Base-by-base conservation (phyloP, 2,797 vertebrate genomes). In the Gobio occitaniae region DNA sequence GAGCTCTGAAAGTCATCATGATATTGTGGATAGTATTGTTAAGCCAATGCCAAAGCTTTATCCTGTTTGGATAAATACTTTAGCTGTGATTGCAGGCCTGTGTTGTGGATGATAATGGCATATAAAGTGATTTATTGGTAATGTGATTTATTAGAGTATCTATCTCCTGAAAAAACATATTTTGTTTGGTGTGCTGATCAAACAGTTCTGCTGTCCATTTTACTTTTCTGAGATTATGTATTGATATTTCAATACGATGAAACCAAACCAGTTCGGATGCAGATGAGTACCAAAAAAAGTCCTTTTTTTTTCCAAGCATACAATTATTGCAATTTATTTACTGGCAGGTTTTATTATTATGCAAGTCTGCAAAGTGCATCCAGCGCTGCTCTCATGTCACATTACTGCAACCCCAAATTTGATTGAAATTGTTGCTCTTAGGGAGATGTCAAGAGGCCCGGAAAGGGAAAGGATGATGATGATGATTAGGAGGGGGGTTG, bases 41-140 rank as follows among this genome's bases (percentile, higher is more conserved):
- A 78, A 68, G 54, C 66, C 75, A 41, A 7, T 54, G 32, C 25
- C 70, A 50, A 48, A 79, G 77, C 76, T 79, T 63, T 79, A 36
- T 61, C 11, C 19, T 61, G 76, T 79, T 84, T 79, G 75, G 41
- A 50, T 50, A 78, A 78, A 70, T 47, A 17, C 52, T 78, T 84
- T 59, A 68, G 17, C 66, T 71, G 52, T 56, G 8, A 72, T 61
- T 72, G 56, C 56, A 78, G 41, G 83, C 29, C 83, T 79, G 76
- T 70, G 54, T 38, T 71, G 44, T 72, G 41, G 54, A 52, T 63
- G 77, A 80, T 65, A 80, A 80, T 65, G 54, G n/a, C 9, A 68
- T 15, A 56, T 65, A 41, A 76, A 68, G 29, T 29, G 50, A 78
- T 59, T 70, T 78, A 78, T 78, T 52, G 63, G 32, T 47, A 84